Conservation (phyloP, 2,113 vertebrate species). For the Leptocoma aspasia region DNA sequence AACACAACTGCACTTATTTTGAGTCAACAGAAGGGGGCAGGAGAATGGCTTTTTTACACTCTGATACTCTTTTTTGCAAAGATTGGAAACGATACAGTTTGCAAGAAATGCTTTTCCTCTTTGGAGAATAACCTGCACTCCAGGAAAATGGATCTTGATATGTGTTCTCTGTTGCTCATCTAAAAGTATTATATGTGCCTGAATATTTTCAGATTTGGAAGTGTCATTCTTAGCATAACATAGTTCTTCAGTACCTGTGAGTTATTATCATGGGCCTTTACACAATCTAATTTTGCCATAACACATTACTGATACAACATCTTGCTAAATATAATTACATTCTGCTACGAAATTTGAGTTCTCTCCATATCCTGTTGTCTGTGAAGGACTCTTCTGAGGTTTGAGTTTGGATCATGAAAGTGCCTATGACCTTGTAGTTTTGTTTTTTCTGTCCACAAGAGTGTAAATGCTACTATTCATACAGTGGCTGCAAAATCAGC, state of each 20-base stretch:
- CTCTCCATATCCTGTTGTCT: background rate
- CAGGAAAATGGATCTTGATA: background rate
- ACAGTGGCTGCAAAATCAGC: background rate
- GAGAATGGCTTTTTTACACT: background rate
- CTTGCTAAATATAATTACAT: constrained; percentile 5
- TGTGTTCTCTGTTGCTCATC: background rate
- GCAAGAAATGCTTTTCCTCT: background rate
- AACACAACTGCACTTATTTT: background rate
- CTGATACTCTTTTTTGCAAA: background rate
- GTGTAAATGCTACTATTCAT: background rate
- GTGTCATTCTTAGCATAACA: background rate
- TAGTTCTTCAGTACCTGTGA: background rate
- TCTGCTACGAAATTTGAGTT: constrained; percentile 3
- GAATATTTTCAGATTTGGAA: background rate
- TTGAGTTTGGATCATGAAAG: background rate
- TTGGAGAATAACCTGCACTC: background rate
- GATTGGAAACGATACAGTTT: background rate
- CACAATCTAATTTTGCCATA: background rate
- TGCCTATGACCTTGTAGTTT: background rate
- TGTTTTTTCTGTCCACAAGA: background rate
- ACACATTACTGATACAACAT: background rate
- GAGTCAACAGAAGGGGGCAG: background rate
- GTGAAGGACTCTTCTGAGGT: background rate
- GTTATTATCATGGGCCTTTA: background rate
- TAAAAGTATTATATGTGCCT: background rate